Evolutionary conservation across 2,888 invertebrate species (phyloP).

Genomic region (Phengaris arion): DNA sequence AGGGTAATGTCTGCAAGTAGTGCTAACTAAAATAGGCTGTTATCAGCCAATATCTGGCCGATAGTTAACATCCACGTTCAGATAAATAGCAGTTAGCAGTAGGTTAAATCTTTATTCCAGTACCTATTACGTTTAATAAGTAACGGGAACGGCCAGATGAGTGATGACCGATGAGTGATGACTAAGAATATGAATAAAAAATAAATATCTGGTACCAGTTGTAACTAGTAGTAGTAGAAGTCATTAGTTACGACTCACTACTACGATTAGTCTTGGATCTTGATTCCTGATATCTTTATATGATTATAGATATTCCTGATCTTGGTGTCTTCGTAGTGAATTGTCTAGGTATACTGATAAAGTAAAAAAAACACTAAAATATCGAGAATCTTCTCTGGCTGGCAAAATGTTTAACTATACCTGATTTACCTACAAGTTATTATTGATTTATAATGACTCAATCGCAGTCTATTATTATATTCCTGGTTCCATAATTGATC

Average conservation of each 20-base stretch:
- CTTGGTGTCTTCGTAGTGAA: too few relatives aligned
- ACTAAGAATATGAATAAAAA: background rate
- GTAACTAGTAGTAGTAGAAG: too few relatives aligned
- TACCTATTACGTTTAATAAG: background rate
- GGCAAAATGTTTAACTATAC: background rate
- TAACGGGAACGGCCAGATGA: background rate
- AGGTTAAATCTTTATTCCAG: background rate
- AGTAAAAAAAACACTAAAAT: too few relatives aligned
- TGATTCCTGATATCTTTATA: too few relatives aligned
- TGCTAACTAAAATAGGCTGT: too few relatives aligned
- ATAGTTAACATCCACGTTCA: background rate
- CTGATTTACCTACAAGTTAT: too few relatives aligned
- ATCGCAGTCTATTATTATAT: background rate
- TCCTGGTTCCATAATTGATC: background rate
- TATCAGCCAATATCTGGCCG: background rate
- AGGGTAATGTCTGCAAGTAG: background rate
- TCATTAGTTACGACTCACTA: too few relatives aligned
- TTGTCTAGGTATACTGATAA: background rate
- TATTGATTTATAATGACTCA: background rate
- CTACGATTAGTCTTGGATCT: too few relatives aligned
- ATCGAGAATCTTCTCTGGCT: too few relatives aligned
- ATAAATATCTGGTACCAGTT: too few relatives aligned
- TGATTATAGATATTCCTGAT: too few relatives aligned
- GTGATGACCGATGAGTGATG: background rate
- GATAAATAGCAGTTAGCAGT: background rate